Evolutionary conservation across 2,888 invertebrate species (phyloP), one percentile per base, ranked within the genome.

Genomic region (Eurytoma californica): DNA sequence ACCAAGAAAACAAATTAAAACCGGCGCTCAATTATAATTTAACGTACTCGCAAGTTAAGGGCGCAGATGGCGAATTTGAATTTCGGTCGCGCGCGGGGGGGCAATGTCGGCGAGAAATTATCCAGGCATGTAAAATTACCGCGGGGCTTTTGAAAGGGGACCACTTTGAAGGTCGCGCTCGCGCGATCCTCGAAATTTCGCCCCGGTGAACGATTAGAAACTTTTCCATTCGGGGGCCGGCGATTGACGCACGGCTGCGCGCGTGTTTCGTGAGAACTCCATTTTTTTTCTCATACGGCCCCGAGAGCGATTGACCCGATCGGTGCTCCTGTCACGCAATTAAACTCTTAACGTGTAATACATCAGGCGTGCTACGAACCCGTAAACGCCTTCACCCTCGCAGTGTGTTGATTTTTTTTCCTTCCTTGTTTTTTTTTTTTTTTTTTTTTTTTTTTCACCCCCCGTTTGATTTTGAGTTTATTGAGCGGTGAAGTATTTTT

Each of bases 291-390:
- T 39, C 7, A 7, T 39, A 3, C 39, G 2, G 39, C 3, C 7
- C 39, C 47, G 12, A 39, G 12, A 39, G 30, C 30, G 61, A 60
- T 66, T 20, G 47, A 18, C 12, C 49, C 13, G 55, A 55, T 55
- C 58, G 57, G 20, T 39, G 55, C 9, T 39, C 47, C 51, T 18
- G 65, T 58, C 58, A 49, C 47, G 28, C 49, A 58, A 74, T 74
- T 58, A 67, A 57, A 47, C 57, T 67, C 20, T 66, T 58, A 58
- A 47, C 53, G n/a, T 24, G 58, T 28, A n/a, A 72, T 63, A 53
- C 63, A 63, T 61, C 70, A 24, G 5, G n/a, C 20, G 47, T n/a
- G 13, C 13, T 61, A 61, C 39, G 39, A 39, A 39, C 39, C 39
- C 16, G 24, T 30, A 53, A 53, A 68, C n/a, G 7, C 18, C 30